Evolutionary conservation across 2,888 invertebrate genomes (phyloP).

Genomic region (Spodoptera littoralis): DNA sequence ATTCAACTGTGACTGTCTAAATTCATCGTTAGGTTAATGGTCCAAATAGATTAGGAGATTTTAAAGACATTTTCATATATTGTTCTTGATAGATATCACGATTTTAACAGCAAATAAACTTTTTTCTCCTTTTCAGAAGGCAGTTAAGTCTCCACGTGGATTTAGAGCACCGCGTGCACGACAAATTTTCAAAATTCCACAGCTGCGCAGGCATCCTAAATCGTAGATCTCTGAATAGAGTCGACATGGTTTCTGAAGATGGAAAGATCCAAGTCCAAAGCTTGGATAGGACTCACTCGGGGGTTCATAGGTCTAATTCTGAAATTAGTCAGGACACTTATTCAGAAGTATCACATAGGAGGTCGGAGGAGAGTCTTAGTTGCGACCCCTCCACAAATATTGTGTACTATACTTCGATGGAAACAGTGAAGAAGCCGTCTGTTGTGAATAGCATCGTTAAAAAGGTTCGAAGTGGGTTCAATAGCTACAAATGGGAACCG

Average conservation of each 20-base stretch:
- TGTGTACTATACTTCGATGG: slow-evolving; percentile 71
- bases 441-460: slow-evolving; percentile 59
- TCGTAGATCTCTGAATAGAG: slow-evolving; percentile 32
- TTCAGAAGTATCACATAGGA: slow-evolving; percentile 51
- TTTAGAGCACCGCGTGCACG: slow-evolving; percentile 69
- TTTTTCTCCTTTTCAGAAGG: slow-evolving; percentile 62
- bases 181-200: slow-evolving; percentile 76
- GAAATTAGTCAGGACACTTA: slow-evolving; percentile 46
- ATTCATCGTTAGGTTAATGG: too few species aligned
- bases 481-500: slow-evolving; percentile 78
- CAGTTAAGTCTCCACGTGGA: slow-evolving; percentile 76
- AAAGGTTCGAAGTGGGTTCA: slow-evolving; percentile 60
- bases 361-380: slow-evolving; percentile 64
- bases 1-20: too few species aligned
- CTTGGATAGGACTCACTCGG: slow-evolving; percentile 35
- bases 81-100: too few species aligned
- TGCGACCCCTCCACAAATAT: slow-evolving; percentile 75
- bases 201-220: slow-evolving; percentile 70
- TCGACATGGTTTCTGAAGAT: slow-evolving; percentile 57
- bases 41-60: too few species aligned
- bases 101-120: neutral
- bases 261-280: slow-evolving; percentile 62
- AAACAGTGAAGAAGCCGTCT: slow-evolving; percentile 67
- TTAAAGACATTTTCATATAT: too few species aligned
- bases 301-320: slow-evolving; percentile 30